phyloP scores from a whole-genome alignment of 2,113 vertebrate genomes.

The Eidolon helvum region DNA sequence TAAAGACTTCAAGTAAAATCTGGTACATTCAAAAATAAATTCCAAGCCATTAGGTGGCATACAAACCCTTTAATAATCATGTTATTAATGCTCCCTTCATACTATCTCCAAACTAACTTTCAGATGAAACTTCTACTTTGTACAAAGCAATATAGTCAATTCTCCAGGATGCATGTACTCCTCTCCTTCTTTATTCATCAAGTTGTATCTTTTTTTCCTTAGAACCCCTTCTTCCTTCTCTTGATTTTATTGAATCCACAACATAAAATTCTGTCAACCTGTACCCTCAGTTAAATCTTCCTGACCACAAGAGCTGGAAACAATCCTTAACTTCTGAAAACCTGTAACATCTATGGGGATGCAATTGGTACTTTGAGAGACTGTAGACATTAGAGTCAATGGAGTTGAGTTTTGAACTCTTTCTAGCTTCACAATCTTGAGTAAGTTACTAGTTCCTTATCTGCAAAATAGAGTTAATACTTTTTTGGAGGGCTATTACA shows the following conservation, averaged over 20 bases:
- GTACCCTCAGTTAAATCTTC: background rate
- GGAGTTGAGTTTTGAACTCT: background rate
- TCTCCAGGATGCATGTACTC: background rate
- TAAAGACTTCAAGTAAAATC: background rate
- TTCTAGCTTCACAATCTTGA: background rate
- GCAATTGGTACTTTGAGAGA: background rate
- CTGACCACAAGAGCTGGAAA: background rate
- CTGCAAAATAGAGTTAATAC: background rate
- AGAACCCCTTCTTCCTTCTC: background rate
- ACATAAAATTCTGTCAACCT: background rate
- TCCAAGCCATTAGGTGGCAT: background rate
- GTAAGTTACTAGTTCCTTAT: background rate
- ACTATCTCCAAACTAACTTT: background rate
- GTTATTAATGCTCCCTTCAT: background rate
- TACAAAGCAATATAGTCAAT: background rate
- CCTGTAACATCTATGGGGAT: background rate
- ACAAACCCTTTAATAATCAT: background rate
- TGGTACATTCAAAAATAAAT: background rate
- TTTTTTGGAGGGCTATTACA: background rate
- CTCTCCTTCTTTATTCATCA: background rate
- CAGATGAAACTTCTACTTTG: background rate
- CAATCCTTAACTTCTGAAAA: background rate
- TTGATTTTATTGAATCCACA: background rate
- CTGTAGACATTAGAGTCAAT: background rate
- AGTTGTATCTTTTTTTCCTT: background rate